These are phyloP conservation scores for Cinclus mexicanus DNA, from an alignment of 2,113 vertebrate genomes.

Conservation along the genomic window DNA sequence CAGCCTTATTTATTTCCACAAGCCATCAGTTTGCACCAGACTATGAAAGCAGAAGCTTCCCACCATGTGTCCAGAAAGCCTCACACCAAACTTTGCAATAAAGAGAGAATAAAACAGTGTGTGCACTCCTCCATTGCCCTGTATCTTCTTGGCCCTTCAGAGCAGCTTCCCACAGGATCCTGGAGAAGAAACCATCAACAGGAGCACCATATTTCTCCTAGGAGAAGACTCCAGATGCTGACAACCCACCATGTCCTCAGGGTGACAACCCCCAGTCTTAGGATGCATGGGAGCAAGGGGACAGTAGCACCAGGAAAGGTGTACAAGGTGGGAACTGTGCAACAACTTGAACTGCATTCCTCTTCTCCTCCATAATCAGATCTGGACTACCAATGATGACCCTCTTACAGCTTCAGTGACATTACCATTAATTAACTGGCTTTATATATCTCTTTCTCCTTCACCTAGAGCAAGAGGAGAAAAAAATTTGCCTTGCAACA, in stretches of 20 bases:
- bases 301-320: background rate
- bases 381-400: background rate
- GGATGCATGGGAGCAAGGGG: background rate
- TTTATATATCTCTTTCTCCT: background rate
- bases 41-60: background rate
- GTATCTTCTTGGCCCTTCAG: background rate
- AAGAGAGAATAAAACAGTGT: background rate
- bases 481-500: background rate
- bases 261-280: background rate
- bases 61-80: background rate
- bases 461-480: background rate
- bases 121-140: background rate
- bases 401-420: background rate
- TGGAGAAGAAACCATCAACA: background rate
- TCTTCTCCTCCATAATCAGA: background rate
- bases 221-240: background rate
- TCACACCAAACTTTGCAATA: background rate
- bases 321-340: background rate
- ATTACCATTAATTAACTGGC: background rate
- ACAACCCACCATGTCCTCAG: background rate
- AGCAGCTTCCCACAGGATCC: background rate
- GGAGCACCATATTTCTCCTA: background rate
- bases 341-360: background rate
- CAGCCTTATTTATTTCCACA: background rate
- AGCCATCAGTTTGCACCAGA: background rate